Evolutionary conservation across 2,888 invertebrate species (phyloP), one percentile per base, ranked within the genome.

Genomic region (Gymnosoma rotundatum): DNA sequence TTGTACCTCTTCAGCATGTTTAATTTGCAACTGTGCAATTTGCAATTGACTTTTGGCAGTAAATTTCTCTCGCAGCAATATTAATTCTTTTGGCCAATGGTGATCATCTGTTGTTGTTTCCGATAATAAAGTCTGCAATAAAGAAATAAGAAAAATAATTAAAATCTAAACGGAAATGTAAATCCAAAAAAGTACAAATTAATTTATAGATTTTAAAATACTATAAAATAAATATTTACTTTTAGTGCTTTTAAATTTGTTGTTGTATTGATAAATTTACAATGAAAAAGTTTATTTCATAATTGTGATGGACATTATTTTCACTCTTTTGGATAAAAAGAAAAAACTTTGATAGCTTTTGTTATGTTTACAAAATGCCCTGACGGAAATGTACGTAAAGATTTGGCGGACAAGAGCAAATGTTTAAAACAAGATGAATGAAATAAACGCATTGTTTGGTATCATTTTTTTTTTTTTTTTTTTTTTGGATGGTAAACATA

Each of bases 21-120:
- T 92, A 61, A 93, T 92, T 88, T 93, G 93, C 85, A 94, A 88
- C 83, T 94, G 93, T 54, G 93, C 93, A 36, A 95, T 94, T 90
- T 95, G 93, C 83, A 93, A 91, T 89, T 94, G 94, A 88, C 94
- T 94, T 89, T 95, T 95, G 25, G 94, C 94, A 73, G 95, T 94
- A 86, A 96, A 95, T 92, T 94, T 95, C 92, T 96, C 95, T 18
- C 95, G 93, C 52, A 96, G 92, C 86, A 95, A 94, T 70, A 96
- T 93, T 87, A 96, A 93, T 92, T 96, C 96, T 83, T 94, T 92
- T 54, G 96, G 96, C 95, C 96, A 96, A 88, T 93, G 94, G 75
- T 95, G 94, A 91, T 95, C 94, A 89, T 95, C 95, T 73, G 94
- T 94, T 83, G 94, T 94, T 84, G 94, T 93, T 32, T 96, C 95